A percentile compares a stretch with the other conserved stretches of the same genome.
Evolutionary conservation across 37 sponge, comb jelly and placozoan species (phyloP).

Genomic region (Halichondria panicea): DNA sequence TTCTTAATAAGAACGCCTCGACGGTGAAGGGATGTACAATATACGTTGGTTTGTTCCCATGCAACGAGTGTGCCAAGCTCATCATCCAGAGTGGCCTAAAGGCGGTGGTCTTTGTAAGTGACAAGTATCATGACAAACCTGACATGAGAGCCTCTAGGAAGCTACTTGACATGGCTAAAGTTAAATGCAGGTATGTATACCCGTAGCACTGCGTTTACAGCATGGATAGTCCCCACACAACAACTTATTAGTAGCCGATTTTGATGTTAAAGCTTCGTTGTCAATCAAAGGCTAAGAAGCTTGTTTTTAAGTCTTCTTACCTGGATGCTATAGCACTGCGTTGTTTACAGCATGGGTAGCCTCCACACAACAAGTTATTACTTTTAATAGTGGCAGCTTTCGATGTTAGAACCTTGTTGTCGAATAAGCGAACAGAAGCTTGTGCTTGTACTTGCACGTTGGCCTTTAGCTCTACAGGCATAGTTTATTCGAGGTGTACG

Average conservation of each 20-base stretch:
- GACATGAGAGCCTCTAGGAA: constrained; percentile 68
- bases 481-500: too few relatives aligned
- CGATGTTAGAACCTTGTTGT: neutral
- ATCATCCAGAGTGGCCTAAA: constrained; percentile 89
- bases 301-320: too few relatives aligned
- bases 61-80: constrained; percentile 98
- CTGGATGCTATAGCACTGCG: too few relatives aligned
- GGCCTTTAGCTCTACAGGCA: too few relatives aligned
- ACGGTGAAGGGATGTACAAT: constrained; percentile 92
- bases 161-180: constrained; percentile 83
- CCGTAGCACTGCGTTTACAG: too few relatives aligned
- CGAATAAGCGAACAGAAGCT: neutral
- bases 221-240: too few relatives aligned
- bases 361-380: too few relatives aligned
- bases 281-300: too few relatives aligned
- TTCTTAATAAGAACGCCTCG: constrained; percentile 92
- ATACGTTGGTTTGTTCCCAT: constrained; percentile 93
- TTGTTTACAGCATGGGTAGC: too few relatives aligned
- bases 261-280: too few relatives aligned
- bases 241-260: too few relatives aligned
- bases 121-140: constrained; percentile 82
- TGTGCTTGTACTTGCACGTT: neutral
- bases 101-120: constrained; percentile 71
- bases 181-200: constrained; percentile 60
- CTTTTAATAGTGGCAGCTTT: too few relatives aligned